Evolutionary conservation across 1,140 invertebrate species (phyloP), one percentile per base, ranked within the genome.

Genomic region (Lamellibrachia luymesi): DNA sequence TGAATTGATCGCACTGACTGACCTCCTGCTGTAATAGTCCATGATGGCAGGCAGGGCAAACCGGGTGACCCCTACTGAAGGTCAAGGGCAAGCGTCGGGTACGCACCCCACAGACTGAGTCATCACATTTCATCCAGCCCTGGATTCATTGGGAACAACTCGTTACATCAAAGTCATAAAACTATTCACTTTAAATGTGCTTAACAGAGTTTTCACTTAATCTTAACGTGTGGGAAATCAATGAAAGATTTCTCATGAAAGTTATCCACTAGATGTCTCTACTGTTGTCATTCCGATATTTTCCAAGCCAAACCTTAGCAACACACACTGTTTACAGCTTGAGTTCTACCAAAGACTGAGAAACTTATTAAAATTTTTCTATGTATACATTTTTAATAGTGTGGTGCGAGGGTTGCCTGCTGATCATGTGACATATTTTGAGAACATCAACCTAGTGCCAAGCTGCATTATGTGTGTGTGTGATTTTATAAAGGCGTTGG

Each of bases 81-180:
- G 96, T 96, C 56, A 98, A 96, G 1, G 98, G 97, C 27, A 98
- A 93, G 92, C 97, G 96, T 93, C 97, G 95, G 0, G 97, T 98
- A 93, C 97, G 97, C 94, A 97, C 97, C 7, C 97, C 97, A 95
- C 98, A 99, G 2, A 97, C 97, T 2, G 98, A 98, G 97, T 99
- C 98, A 96, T 99, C 98, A 96, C 99, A 99, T 25, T 98, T 97
- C 94, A 99, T 95, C 97, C 97, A 97, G 92, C 97, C 97, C 97
- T 97, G 93, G 50, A 95, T 95, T 51, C 8, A 91, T 27, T n/a
- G 50, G 90, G n/a, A 22, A 17, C 17, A 90, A n/a, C 17, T 22
- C 17, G n/a, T 90, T 90, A 90, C n/a, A 90, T 22, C 80, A 90
- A 17, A 90, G 17, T 22, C 80, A 90, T 90, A 90, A 22, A n/a